These are phyloP conservation scores for Poecilia picta DNA, from an alignment of 2,797 vertebrate species.

Conservation along the genomic window DNA sequence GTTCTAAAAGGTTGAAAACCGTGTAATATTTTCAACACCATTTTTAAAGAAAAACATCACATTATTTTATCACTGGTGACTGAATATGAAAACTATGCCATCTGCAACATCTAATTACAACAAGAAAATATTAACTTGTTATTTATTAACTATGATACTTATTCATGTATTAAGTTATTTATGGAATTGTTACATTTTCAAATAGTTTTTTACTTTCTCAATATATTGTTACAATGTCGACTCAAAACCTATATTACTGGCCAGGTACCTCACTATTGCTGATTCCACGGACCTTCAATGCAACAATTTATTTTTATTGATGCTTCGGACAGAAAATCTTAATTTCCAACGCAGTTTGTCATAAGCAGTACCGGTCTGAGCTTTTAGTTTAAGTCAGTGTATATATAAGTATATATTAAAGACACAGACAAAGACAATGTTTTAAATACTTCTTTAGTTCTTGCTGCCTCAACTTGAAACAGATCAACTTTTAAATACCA, in stretches of 20 bases:
- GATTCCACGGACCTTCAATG: background rate
- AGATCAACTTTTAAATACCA: background rate
- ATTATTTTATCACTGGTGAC: background rate
- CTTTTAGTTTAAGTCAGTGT: conserved; percentile 18
- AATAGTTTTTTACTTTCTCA: background rate
- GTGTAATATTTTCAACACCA: background rate
- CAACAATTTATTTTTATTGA: background rate
- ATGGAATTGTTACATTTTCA: background rate
- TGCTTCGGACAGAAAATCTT: background rate
- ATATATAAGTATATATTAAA: background rate
- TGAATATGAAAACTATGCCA: background rate
- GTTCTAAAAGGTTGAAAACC: background rate
- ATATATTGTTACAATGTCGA: background rate
- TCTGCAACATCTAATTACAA: background rate
- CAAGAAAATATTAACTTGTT: background rate
- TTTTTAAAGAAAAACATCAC: background rate
- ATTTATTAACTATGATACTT: background rate
- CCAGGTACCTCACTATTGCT: background rate
- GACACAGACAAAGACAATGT: background rate
- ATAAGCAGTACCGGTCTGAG: background rate
- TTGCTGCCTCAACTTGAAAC: background rate
- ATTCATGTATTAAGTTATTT: background rate
- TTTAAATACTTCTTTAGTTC: conserved; percentile 21
- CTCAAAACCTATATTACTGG: background rate
- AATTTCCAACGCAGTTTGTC: background rate